A percentile compares a stretch with the other conserved stretches of the same genome.
These are phyloP conservation scores for Pyralis farinalis DNA, from an alignment of 2,888 invertebrate species.

Conservation along the genomic window DNA sequence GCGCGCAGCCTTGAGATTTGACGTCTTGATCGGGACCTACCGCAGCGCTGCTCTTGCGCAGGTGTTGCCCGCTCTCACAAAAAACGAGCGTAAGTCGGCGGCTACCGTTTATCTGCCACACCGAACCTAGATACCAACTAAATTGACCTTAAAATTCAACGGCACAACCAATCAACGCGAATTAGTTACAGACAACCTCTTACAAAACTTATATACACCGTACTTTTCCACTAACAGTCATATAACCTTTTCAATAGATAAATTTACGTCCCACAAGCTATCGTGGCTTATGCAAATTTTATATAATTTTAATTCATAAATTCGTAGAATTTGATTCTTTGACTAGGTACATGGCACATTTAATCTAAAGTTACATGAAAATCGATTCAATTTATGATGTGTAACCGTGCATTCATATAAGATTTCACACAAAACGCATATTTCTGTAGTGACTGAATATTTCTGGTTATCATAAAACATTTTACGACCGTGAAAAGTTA, in stretches of 20 bases:
- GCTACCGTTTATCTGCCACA: conserved; percentile 55
- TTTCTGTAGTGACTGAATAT: conserved; percentile 24
- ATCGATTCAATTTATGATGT: conserved; percentile 6
- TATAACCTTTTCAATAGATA: conserved; percentile 3
- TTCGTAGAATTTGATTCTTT: conserved; percentile 3
- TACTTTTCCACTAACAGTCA: not conserved
- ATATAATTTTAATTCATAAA: conserved; percentile 2
- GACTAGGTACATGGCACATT: not conserved
- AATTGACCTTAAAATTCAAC: conserved; percentile 51
- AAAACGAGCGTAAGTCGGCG: conserved; percentile 72
- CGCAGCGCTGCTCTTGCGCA: conserved; percentile 71
- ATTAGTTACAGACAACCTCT: conserved; percentile 3
- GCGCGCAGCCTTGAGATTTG: conserved; percentile 74
- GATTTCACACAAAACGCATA: conserved; percentile 42
- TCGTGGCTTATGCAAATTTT: conserved; percentile 21
- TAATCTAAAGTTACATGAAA: conserved; percentile 5
- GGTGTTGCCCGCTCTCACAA: conserved; percentile 62
- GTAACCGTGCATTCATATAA: conserved; percentile 21
- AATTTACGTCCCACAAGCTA: conserved; percentile 12
- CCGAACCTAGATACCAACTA: conserved; percentile 43
- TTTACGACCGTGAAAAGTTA: conserved; percentile 59
- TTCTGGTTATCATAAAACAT: conserved; percentile 55
- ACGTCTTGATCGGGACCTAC: conserved; percentile 80
- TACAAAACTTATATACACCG: not conserved
- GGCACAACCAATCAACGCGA: conserved; percentile 20